phyloP scores from a whole-genome alignment of 1,140 invertebrate species.

The Maniola jurtina region DNA sequence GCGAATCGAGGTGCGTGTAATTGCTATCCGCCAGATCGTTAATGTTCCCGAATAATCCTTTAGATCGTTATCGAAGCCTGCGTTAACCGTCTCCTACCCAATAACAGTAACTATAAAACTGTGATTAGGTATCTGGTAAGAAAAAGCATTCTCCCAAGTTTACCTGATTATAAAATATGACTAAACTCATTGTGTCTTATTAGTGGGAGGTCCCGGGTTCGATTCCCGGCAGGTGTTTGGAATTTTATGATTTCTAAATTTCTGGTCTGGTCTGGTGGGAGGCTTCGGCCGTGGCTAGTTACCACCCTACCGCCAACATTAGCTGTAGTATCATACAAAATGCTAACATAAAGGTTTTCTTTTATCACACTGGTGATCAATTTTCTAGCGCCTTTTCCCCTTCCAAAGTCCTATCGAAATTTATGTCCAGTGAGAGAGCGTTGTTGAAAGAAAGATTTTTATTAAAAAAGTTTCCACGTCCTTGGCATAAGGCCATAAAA shows the following conservation, averaged over 20 bases:
- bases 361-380: background rate
- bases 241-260: no score
- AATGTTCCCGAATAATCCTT: slow-evolving; percentile 24
- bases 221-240: no score
- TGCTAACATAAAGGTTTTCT: background rate
- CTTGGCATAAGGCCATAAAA: slow-evolving; percentile 39
- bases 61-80: slow-evolving; percentile 29
- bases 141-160: no score
- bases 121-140: background rate
- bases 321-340: background rate
- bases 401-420: slow-evolving; percentile 46
- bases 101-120: slow-evolving; percentile 22
- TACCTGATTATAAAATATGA: no score
- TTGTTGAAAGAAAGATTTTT: slow-evolving; percentile 46
- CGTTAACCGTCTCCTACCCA: slow-evolving; percentile 26
- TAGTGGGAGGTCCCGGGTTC: no score
- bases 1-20: slow-evolving; percentile 14
- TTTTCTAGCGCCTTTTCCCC: background rate
- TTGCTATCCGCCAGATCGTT: slow-evolving; percentile 17
- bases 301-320: no score
- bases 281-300: no score
- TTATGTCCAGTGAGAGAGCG: slow-evolving; percentile 43
- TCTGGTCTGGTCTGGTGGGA: no score
- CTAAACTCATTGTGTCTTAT: no score
- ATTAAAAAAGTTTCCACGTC: slow-evolving; percentile 59